Percentiles rank a stretch among this genome's conserved stretches.
phyloP scores from a whole-genome alignment of 2,797 vertebrate species.

The Schizopygopsis malacanthus region DNA sequence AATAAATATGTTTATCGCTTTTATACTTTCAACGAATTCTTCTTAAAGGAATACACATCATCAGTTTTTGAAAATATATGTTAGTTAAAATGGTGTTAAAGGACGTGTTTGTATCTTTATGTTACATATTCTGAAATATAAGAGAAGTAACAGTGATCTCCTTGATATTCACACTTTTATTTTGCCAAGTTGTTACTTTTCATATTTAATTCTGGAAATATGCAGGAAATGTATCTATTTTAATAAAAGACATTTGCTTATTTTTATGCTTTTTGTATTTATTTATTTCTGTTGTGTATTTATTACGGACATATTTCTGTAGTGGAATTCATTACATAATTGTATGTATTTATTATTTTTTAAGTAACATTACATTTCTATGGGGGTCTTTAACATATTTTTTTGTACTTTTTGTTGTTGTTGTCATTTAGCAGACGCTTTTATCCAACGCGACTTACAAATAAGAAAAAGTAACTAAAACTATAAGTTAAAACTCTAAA shows the following conservation, averaged over 20 bases:
- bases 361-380: neutral
- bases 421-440: too few relatives aligned
- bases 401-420: too few relatives aligned
- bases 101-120: neutral
- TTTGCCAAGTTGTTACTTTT: neutral
- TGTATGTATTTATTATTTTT: neutral
- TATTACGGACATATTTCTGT: neutral
- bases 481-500: too few relatives aligned
- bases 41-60: neutral
- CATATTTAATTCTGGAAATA: constrained; percentile 29
- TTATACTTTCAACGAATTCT: constrained; percentile 9
- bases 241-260: constrained; percentile 2
- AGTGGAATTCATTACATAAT: neutral
- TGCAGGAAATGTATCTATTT: constrained; percentile 26
- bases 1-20: too few relatives aligned
- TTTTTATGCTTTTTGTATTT: neutral
- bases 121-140: constrained; percentile 20
- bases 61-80: neutral
- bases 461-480: too few relatives aligned
- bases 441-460: too few relatives aligned
- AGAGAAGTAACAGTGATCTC: neutral
- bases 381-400: neutral
- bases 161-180: constrained; percentile 6
- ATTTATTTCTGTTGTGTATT: neutral
- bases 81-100: constrained; percentile 7